Base-by-base conservation (phyloP, 1,140 invertebrate genomes). In the Drosophila sechellia region DNA sequence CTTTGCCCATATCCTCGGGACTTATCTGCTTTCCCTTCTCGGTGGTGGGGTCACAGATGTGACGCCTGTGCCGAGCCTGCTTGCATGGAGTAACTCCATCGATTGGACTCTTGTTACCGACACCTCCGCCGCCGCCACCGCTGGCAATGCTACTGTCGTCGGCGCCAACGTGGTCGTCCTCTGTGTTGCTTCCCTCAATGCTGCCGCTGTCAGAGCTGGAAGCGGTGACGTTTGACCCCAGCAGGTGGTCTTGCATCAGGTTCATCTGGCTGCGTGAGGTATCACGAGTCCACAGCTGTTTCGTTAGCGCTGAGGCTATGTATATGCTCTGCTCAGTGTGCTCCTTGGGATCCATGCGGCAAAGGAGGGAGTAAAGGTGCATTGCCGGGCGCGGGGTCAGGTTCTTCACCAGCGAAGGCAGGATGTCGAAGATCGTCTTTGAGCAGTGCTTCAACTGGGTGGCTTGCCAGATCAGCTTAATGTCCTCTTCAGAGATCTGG, bases 381-480 rank as follows among this genome's bases (percentile, higher is more conserved):
- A 97, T 94, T 39, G 97, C 97, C 0, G 97, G 97, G 13, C 95
- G 95, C 1, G 97, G 95, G 40, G 98, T 96, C 57, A 99, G 92
- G 91, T 98, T 97, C 91, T 98, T 97, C 1, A 98, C 97, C 60
- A 98, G 93, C 2, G 97, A 96, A 1, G 97, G 96, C 31, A 99
- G 92, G 3, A 98, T 93, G 92, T 99, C 98, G 90, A 98, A 96
- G 61, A 99, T 97, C 65, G 97, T 97, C 78, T 97, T 96, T 5
- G 97, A 96, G 91, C 97, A 98, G 92, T 99, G 98, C 91, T 99
- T 99, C 34, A 98, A 92, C 92, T 98, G 97, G 4, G 97, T 97
- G 8, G 98, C 97, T 83, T 96, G 95, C 98, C 98, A 99, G 46
- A 99, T 98, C 27, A 96, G 95, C 90, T 98, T 97, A 69, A 99